These are phyloP conservation scores for Drosophila mettleri DNA, from an alignment of 2,888 invertebrate genomes.

Conservation along the genomic window DNA sequence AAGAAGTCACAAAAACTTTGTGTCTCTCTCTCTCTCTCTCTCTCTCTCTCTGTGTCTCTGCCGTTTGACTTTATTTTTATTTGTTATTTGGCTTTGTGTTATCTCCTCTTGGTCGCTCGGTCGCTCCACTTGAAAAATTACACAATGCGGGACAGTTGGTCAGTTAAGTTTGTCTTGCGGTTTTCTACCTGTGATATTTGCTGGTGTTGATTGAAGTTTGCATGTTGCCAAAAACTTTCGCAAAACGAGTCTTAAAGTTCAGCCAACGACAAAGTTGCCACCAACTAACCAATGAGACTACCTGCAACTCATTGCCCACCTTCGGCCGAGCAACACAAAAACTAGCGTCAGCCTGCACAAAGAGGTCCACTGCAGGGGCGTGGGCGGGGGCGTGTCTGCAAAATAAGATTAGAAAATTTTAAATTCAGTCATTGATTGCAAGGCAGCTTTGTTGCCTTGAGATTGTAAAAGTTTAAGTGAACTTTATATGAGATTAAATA, in stretches of 20 bases:
- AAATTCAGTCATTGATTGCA: background rate
- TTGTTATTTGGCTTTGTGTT: slow-evolving; percentile 20
- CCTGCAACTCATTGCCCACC: slow-evolving; percentile 5
- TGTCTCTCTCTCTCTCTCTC: slow-evolving; percentile 26
- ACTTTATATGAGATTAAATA: no score
- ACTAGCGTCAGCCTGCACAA: background rate
- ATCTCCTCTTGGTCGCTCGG: slow-evolving; percentile 35
- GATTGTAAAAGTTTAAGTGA: no score
- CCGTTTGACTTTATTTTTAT: slow-evolving; percentile 7
- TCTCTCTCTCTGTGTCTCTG: background rate
- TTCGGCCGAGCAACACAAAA: background rate
- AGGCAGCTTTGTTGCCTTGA: background rate
- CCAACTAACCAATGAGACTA: slow-evolving; percentile 24
- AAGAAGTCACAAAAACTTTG: slow-evolving; percentile 74
- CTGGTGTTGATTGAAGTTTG: slow-evolving; percentile 78
- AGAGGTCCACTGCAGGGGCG: background rate
- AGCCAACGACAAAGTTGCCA: slow-evolving; percentile 21
- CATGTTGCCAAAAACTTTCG: slow-evolving; percentile 57
- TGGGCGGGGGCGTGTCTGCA: fast-evolving
- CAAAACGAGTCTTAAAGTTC: slow-evolving; percentile 40
- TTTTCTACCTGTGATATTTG: slow-evolving; percentile 57
- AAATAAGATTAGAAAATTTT: background rate
- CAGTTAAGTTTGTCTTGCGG: slow-evolving; percentile 63
- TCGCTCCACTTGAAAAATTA: slow-evolving; percentile 74
- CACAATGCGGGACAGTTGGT: slow-evolving; percentile 81